Evolutionary conservation across 23 tunicate species (phyloP).

Genomic region (Botrylloides violaceus): DNA sequence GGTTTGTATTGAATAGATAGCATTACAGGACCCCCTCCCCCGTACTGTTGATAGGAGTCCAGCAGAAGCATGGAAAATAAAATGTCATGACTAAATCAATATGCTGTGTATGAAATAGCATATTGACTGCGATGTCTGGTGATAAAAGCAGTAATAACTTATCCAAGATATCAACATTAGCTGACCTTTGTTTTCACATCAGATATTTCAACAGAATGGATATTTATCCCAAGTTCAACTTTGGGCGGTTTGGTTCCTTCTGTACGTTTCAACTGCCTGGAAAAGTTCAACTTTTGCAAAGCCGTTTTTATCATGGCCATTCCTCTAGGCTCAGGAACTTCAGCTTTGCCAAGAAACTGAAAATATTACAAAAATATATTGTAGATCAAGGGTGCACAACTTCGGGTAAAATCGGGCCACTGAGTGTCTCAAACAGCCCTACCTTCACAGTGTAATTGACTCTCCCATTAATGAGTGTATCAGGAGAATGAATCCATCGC

Average conservation of each 20-base stretch:
- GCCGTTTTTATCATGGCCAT: conserved; percentile 64
- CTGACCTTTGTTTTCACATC: conserved; percentile 56
- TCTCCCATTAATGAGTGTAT: conserved; percentile 42
- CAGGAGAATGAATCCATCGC: conserved; percentile 62
- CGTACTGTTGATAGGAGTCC: too few relatives aligned
- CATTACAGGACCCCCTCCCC: too few relatives aligned
- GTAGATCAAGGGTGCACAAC: background rate
- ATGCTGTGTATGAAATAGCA: too few relatives aligned
- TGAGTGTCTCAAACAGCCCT: background rate
- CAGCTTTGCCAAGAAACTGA: conserved; percentile 57
- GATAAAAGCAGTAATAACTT: background rate
- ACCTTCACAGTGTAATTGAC: conserved; percentile 60
- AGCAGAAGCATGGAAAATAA: too few relatives aligned
- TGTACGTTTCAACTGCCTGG: conserved; percentile 63
- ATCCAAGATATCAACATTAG: background rate
- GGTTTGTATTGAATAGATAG: too few relatives aligned
- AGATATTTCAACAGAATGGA: conserved; percentile 34
- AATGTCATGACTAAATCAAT: too few relatives aligned
- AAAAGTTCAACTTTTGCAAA: conserved; percentile 64
- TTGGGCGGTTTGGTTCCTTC: conserved; percentile 85
- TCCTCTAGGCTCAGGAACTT: conserved; percentile 64
- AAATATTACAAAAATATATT: background rate
- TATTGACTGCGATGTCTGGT: too few relatives aligned
- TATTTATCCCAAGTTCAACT: conserved; percentile 61
- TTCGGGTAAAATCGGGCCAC: background rate